Percentiles rank a stretch among this genome's conserved stretches.
These are phyloP conservation scores for Eupithecia vulgata DNA, from an alignment of 2,888 invertebrate genomes.

Conservation along the genomic window DNA sequence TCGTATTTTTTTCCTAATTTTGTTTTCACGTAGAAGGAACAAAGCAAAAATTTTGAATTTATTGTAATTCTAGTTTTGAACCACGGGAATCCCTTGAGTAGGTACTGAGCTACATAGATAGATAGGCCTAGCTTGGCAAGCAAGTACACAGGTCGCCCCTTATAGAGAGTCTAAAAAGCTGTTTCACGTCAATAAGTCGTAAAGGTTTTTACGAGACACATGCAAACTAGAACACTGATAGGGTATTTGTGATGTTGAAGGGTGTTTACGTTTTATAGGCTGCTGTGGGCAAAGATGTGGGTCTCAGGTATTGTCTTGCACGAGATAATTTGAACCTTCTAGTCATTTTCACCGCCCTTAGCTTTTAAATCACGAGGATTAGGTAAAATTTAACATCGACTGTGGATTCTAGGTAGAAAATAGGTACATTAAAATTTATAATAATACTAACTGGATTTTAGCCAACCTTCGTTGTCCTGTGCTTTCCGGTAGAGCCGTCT, in stretches of 20 bases:
- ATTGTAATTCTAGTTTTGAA: no score
- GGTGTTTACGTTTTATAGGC: no score
- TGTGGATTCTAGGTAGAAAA: neutral
- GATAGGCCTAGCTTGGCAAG: no score
- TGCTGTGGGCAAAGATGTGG: neutral
- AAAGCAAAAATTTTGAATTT: no score
- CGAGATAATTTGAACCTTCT: neutral
- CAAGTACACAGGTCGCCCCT: no score
- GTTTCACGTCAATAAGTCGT: slow-evolving; percentile 27
- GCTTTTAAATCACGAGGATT: neutral
- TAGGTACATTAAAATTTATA: neutral
- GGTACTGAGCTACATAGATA: no score
- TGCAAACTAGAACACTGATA: slow-evolving; percentile 23
- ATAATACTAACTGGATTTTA: neutral
- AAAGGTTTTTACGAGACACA: slow-evolving; percentile 32
- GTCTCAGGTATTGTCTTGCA: neutral
- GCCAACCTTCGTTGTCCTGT: no score
- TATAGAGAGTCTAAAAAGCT: slow-evolving; percentile 29
- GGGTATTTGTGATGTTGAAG: neutral
- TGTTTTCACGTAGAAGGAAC: no score
- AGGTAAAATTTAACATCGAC: neutral
- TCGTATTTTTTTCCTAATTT: no score
- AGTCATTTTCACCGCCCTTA: neutral
- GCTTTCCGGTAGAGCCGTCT: neutral
- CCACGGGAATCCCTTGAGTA: no score